Evolutionary conservation across 2,797 vertebrate genomes (phyloP), one percentile per base, ranked within the genome.

Genomic region (Neosalanx taihuensis): DNA sequence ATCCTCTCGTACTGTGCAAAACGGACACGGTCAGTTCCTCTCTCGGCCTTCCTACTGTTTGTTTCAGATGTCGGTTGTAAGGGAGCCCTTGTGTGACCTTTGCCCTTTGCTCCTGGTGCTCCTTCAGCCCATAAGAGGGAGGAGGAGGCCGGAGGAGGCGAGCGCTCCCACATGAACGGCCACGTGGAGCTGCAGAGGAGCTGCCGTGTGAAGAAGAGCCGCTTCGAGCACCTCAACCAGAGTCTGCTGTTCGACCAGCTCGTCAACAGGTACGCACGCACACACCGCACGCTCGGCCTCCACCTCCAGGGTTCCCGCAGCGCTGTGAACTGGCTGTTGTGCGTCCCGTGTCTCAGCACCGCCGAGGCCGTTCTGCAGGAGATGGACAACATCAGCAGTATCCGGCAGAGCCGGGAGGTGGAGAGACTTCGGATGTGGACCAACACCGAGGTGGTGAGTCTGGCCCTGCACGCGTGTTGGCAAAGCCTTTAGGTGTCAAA

Each of bases 361-460:
- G 97, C 97, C 10, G 97, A 99, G 89, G 98, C 97, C 74, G 98
- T 99, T 65, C 93, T 99, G 1, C 98, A 99, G 88, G 98, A 99
- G 90, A 99, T 99, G 97, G 97, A 99, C 90, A 99, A 99, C 87
- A 99, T 99, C 92, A 99, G 97, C 87, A 94, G 90, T 89, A 99
- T 97, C 87, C 90, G 97, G 80, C 93, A 97, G 82, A 97, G 93
- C 69, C 94, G 97, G 53, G 98, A 99, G 86, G 96, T 99, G 77
- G 98, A 99, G 82, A 92, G 97, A 15, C 95, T 99, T 13, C 93
- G 98, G 59, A 99, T 99, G 97, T 99, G 98, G 98, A 98, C 95
- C 9, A 96, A 99, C 77, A 99, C 97, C 0, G 98, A 97, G 89
- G 96, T 99, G 77, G 97, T 99, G 88, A 95, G 94, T 88, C 46